Percentiles rank a stretch among this genome's conserved stretches.
These are phyloP conservation scores for Synanthedon andrenaeformis DNA, from an alignment of 2,888 invertebrate genomes.

Conservation along the genomic window DNA sequence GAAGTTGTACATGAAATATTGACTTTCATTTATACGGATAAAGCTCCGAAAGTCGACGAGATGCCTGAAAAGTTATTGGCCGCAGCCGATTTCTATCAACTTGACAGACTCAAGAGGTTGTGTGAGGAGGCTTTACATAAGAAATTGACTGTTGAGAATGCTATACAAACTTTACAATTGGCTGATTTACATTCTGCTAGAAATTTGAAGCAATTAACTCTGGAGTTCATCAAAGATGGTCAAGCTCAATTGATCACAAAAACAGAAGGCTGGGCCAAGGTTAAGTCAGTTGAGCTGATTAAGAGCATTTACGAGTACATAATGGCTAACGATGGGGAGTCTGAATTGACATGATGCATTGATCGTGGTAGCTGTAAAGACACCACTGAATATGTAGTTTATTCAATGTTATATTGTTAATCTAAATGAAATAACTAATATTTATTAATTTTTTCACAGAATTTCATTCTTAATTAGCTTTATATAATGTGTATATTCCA, in stretches of 20 bases:
- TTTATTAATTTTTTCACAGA: no score
- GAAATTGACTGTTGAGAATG: conserved; percentile 56
- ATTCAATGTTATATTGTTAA: no score
- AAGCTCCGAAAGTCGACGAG: conserved; percentile 51
- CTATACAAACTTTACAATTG: conserved; percentile 50
- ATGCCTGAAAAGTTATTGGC: conserved; percentile 55
- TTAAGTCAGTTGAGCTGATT: conserved; percentile 51
- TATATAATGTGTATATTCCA: no score
- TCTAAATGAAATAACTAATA: no score
- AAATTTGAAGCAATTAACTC: conserved; percentile 38
- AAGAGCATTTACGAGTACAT: conserved; percentile 58
- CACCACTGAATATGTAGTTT: neutral
- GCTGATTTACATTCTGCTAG: conserved; percentile 57
- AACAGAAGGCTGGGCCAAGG: conserved; percentile 51
- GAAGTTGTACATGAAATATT: conserved; percentile 50
- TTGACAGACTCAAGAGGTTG: conserved; percentile 45
- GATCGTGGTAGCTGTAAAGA: neutral
- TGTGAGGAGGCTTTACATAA: conserved; percentile 58
- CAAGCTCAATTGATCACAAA: conserved; percentile 53
- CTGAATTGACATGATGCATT: conserved; percentile 28
- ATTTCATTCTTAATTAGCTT: no score
- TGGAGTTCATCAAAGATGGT: conserved; percentile 60
- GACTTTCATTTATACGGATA: conserved; percentile 55
- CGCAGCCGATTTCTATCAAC: conserved; percentile 58
- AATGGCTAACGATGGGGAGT: conserved; percentile 46